Evolutionary conservation across 2,797 vertebrate genomes (phyloP).

Genomic region (Hephaestus fuliginosus): DNA sequence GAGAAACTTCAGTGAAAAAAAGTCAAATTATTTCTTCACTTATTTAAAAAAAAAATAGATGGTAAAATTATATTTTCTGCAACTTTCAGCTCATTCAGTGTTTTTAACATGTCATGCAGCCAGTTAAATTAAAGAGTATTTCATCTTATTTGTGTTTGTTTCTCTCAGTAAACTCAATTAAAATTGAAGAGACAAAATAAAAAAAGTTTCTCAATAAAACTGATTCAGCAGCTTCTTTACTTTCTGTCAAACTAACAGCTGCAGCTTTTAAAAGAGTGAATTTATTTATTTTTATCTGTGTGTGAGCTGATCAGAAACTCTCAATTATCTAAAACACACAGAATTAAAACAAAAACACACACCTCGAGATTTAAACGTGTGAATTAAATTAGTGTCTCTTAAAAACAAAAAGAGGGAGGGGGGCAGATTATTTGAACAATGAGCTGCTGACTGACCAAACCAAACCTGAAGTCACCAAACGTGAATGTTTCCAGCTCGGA

Average conservation of each 20-base stretch:
- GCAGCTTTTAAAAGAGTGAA: background rate
- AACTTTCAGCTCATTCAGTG: too few species aligned
- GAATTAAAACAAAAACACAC: background rate
- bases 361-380: constrained; percentile 8
- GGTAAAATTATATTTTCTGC: too few species aligned
- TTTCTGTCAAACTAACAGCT: background rate
- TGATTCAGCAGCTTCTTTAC: background rate
- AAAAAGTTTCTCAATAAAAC: background rate
- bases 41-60: background rate
- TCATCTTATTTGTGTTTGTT: background rate
- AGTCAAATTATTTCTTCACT: background rate
- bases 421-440: constrained; percentile 56
- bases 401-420: background rate
- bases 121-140: background rate
- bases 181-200: background rate
- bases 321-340: background rate
- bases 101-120: background rate
- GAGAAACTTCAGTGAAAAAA: background rate
- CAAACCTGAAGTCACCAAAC: constrained; percentile 38
- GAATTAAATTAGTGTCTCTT: constrained; percentile 67
- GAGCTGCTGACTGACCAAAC: constrained; percentile 45
- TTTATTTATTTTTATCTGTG: background rate
- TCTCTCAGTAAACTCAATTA: background rate
- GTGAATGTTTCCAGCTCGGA: constrained; percentile 73
- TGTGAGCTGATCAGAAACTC: background rate